phyloP scores from a whole-genome alignment of 2,797 vertebrate species.

The Podarcis siculus region DNA sequence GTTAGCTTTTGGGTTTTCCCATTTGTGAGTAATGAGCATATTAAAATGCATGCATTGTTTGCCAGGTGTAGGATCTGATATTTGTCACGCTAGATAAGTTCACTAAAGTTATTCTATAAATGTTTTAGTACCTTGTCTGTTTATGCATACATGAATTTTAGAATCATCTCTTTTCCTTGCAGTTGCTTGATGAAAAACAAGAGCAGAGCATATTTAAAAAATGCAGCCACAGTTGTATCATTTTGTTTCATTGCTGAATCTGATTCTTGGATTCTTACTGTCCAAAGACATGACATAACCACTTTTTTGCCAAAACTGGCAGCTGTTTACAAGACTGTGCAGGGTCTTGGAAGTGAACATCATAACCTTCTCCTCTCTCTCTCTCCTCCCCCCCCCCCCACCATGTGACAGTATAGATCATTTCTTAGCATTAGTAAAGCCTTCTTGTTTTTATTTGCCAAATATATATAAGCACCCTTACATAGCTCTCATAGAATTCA shows the following conservation, averaged over 20 bases:
- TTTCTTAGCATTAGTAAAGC: not conserved
- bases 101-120: not conserved
- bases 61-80: not conserved
- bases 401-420: not conserved
- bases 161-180: not conserved
- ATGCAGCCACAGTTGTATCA: not conserved
- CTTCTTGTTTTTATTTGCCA: not conserved
- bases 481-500: not conserved
- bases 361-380: not conserved
- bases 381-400: not conserved
- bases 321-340: not conserved
- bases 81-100: not conserved
- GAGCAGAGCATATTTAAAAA: not conserved
- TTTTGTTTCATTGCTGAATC: not conserved
- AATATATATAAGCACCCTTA: not conserved
- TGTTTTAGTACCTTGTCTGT: not conserved
- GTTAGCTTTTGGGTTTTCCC: not conserved
- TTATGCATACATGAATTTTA: not conserved
- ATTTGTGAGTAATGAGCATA: not conserved
- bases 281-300: not conserved
- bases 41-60: not conserved
- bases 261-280: not conserved
- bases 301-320: not conserved
- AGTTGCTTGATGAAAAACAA: not conserved
- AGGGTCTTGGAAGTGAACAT: not conserved